phyloP scores from a whole-genome alignment of 2,797 vertebrate genomes.

The Platalea minor region DNA sequence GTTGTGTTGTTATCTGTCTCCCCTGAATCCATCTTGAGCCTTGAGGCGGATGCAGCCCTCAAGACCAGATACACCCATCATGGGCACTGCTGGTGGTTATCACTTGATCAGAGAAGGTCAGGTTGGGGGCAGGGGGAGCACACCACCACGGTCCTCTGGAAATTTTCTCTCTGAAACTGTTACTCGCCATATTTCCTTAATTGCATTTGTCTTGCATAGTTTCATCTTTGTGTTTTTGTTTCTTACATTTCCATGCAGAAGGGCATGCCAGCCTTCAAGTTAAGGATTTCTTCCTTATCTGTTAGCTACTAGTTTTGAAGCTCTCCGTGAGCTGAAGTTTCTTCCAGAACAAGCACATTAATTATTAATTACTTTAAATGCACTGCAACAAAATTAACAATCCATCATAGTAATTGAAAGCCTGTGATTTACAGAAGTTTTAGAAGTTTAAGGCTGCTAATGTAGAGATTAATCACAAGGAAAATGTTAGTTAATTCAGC shows the following conservation, averaged over 20 bases:
- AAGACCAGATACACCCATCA: too few relatives aligned
- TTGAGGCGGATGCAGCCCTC: too few relatives aligned
- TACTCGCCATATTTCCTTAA: background rate
- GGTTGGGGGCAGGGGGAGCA: too few relatives aligned
- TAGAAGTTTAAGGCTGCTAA: background rate
- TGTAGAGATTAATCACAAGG: background rate
- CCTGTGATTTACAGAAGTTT: background rate
- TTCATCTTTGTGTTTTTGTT: background rate
- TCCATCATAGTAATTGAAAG: background rate
- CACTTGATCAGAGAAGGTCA: too few relatives aligned
- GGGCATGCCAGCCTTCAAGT: background rate
- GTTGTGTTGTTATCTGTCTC: too few relatives aligned
- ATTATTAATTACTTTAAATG: background rate
- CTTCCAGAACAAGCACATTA: background rate
- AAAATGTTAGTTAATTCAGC: background rate
- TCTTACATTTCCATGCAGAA: background rate
- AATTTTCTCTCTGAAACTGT: background rate
- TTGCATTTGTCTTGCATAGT: background rate
- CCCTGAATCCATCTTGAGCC: too few relatives aligned
- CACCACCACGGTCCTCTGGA: background rate
- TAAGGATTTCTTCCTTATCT: background rate
- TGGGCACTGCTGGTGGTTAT: too few relatives aligned
- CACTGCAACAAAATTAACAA: background rate
- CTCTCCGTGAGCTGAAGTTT: background rate
- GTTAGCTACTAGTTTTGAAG: background rate